Conservation (phyloP, 1,140 invertebrate genomes). For the Microplitis demolitor region DNA sequence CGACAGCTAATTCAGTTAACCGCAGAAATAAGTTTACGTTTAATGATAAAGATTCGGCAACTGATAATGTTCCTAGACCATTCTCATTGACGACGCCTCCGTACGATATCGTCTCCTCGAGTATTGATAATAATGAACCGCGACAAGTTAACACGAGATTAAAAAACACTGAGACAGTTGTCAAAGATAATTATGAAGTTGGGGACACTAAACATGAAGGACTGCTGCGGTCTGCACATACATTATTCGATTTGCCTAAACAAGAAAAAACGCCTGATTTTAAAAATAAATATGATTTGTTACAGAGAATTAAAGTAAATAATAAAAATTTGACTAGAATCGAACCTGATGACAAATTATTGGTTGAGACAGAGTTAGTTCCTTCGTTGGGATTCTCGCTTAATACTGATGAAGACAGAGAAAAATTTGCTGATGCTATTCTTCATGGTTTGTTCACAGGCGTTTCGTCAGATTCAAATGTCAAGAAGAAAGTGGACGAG, state of each 20-base stretch:
- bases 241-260: neutral
- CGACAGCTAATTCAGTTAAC: neutral
- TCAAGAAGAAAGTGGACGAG: neutral
- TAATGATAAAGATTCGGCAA: neutral
- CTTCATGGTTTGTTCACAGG: constrained; percentile 45
- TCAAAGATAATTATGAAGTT: no score
- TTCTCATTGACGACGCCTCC: constrained; percentile 1
- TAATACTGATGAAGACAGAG: constrained; percentile 44
- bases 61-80: constrained; percentile 21
- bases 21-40: neutral
- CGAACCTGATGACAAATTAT: constrained; percentile 24
- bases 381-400: constrained; percentile 53
- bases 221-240: no score
- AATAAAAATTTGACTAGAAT: neutral
- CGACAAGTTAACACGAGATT: neutral
- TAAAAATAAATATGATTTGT: neutral
- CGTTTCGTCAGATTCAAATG: neutral
- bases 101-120: neutral
- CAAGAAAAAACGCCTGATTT: neutral
- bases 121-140: neutral
- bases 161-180: no score
- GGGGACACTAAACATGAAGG: no score
- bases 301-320: neutral
- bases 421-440: constrained; percentile 50
- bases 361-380: constrained; percentile 51